Base-by-base conservation (phyloP, 2,888 invertebrate species). In the Temnothorax unifasciatus region DNA sequence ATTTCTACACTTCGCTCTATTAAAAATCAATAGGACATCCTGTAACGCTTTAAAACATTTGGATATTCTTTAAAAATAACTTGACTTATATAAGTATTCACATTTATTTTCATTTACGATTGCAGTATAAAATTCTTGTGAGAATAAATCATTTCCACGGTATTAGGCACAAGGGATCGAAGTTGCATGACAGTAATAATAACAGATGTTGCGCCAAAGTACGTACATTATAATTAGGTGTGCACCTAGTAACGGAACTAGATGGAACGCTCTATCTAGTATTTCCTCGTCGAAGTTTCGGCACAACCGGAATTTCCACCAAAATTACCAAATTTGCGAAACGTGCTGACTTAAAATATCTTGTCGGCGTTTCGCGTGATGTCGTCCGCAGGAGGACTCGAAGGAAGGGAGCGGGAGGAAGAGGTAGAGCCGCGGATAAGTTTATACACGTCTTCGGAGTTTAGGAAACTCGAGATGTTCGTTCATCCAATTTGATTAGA, bases 301-400 rank as follows among this genome's bases (percentile, higher is more conserved):
- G 74, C 34, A 59, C 76, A 81, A 47, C 75, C 59, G 74, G 59
- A 81, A 81, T 81, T 73, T 81, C 79, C 74, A 13, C 59, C 47
- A 73, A 79, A 71, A 79, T 77, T 77, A 77, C 44, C 77, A 57
- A 79, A 79, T 81, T 81, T 81, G 75, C 59, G 74, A 81, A 74
- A 81, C 79, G 79, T 83, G 77, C 84, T 50, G 68, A 34, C 64
- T 87, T 82, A 87, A 86, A 87, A 88, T 84, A 87, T 84, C 79
- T 74, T 59, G 82, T 82, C 74, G 64, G 74, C 85, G 76, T 85
- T 88, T 83, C 85, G 75, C 85, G 82, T 63, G 73, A 59, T 77
- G 77, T 82, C 54, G 54, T 71, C 41, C 79, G 59, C 59, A 79
- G 38, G 64, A 74, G 38, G 64, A 74, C 25, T 69, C 73, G 44